Percentiles rank a stretch among this genome's conserved stretches.
Evolutionary conservation across 2,113 vertebrate genomes (phyloP).

Genomic region (Tyrannus savana): DNA sequence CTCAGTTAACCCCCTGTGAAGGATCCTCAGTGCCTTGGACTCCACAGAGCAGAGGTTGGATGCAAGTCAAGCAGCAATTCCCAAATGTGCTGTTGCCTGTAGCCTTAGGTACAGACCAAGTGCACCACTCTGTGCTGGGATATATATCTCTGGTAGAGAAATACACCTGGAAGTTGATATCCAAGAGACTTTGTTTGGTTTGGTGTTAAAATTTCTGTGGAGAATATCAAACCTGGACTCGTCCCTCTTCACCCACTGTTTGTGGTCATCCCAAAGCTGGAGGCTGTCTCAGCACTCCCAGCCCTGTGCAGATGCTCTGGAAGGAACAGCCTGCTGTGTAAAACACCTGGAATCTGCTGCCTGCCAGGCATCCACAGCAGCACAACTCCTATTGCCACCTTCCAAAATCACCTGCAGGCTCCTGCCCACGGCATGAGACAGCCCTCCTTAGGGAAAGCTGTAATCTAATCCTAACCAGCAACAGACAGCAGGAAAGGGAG

Average conservation of each 20-base stretch:
- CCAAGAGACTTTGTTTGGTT: neutral
- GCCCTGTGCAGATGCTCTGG: too few species aligned
- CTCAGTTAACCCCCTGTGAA: neutral
- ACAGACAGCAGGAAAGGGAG: neutral
- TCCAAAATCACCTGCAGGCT: neutral
- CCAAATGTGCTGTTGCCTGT: neutral
- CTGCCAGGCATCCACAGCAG: neutral
- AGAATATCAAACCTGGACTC: neutral
- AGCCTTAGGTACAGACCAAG: neutral
- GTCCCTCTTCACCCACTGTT: neutral
- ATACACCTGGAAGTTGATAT: neutral
- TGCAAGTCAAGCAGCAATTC: neutral
- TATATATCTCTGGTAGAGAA: neutral
- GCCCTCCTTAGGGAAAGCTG: neutral
- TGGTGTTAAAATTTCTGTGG: neutral
- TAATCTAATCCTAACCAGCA: neutral
- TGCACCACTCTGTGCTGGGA: rapidly evolving
- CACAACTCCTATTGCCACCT: neutral
- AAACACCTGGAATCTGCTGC: neutral
- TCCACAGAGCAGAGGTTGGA: neutral
- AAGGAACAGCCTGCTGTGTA: neutral
- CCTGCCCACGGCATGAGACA: rapidly evolving
- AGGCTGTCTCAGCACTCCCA: neutral
- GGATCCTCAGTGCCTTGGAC: neutral
- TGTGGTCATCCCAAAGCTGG: neutral